Evolutionary conservation across 2,113 vertebrate genomes (phyloP).

Genomic region (Aegotheles bennettii): DNA sequence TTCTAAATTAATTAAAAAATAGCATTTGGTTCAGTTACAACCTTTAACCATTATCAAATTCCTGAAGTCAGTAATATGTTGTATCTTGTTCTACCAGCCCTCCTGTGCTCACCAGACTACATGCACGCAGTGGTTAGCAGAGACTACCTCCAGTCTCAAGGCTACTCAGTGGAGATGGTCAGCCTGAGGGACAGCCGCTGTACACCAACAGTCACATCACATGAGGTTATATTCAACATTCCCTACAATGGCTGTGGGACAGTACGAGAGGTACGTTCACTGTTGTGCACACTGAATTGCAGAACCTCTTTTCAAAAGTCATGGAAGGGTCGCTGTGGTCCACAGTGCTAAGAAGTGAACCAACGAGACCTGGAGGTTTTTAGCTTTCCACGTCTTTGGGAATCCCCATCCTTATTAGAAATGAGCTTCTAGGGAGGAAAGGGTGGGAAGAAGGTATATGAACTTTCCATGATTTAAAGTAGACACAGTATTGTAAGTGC

Average conservation of each 20-base stretch:
- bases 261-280: not conserved
- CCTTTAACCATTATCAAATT: not conserved
- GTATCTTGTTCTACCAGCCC: not conserved
- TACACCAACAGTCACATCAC: not conserved
- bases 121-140: conserved; percentile 68
- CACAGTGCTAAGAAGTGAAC: not conserved
- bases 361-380: accelerated
- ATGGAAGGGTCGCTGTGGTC: not conserved
- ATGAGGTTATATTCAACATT: conserved; percentile 63
- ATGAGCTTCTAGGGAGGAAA: not conserved
- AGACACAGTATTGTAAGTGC: not conserved
- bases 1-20: not conserved
- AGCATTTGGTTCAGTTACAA: not conserved
- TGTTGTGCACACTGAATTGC: accelerated
- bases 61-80: not conserved
- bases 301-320: not conserved
- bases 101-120: conserved; percentile 63
- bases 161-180: conserved; percentile 27
- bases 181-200: not conserved
- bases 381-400: not conserved
- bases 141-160: conserved; percentile 55
- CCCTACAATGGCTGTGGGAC: conserved; percentile 70
- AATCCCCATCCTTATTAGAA: not conserved
- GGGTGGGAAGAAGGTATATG: not conserved
- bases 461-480: not conserved